Conservation (phyloP, 2,888 invertebrate species). For the Hesperia comma region DNA sequence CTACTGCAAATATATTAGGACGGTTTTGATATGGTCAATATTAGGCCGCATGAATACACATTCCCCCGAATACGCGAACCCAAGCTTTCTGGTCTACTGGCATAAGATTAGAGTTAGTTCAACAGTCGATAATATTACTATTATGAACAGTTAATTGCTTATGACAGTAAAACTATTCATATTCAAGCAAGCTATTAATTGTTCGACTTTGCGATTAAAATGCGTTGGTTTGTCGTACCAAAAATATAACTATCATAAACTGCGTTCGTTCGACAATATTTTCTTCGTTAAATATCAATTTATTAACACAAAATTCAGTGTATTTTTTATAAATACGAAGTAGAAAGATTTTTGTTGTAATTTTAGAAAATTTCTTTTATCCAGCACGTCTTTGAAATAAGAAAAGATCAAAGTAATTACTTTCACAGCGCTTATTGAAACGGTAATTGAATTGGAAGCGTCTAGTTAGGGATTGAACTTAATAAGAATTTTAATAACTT, state of each 20-base stretch:
- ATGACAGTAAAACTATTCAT: too few species aligned
- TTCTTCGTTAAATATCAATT: not conserved
- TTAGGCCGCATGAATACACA: too few species aligned
- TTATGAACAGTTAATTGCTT: too few species aligned
- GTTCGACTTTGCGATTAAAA: constrained; percentile 29
- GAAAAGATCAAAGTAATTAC: constrained; percentile 9
- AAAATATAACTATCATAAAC: not conserved
- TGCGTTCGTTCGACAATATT: not conserved
- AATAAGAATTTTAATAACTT: constrained; percentile 13
- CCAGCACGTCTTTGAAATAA: constrained; percentile 9
- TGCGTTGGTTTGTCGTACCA: not conserved
- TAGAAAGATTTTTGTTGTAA: constrained; percentile 11
- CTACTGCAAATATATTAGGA: too few species aligned
- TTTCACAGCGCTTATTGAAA: constrained; percentile 2
- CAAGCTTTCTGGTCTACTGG: too few species aligned
- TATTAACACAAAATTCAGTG: not conserved
- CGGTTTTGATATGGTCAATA: too few species aligned
- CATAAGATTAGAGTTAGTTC: too few species aligned
- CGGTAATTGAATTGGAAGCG: constrained; percentile 10
- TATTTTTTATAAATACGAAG: constrained; percentile 4
- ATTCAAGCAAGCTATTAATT: not conserved
- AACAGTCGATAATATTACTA: too few species aligned
- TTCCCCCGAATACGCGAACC: too few species aligned
- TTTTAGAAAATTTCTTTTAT: constrained; percentile 1
- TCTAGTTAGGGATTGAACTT: constrained; percentile 11